Conservation (phyloP, 1,140 invertebrate species). For the Drosophila eugracilis region DNA sequence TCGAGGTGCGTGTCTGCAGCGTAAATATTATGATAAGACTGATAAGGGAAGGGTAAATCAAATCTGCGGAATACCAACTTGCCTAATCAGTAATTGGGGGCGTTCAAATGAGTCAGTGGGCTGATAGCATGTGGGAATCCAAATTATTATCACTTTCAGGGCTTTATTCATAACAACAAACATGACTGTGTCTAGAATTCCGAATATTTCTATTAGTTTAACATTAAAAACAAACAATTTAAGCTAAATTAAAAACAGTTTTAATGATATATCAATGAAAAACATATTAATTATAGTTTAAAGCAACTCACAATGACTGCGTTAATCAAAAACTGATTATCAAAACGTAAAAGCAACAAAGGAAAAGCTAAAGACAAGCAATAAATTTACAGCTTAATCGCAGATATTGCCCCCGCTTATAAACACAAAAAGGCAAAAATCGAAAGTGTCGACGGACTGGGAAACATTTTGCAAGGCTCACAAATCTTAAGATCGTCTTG, state of each 20-base stretch:
- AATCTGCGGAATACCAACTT: conserved; percentile 31
- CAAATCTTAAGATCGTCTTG: conserved; percentile 17
- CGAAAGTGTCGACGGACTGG: conserved; percentile 38
- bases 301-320: neutral
- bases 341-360: conserved; percentile 7
- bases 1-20: conserved; percentile 33
- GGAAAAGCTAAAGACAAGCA: neutral
- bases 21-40: conserved; percentile 42
- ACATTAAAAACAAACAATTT: neutral
- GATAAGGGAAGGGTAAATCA: conserved; percentile 27
- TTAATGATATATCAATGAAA: neutral
- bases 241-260: neutral
- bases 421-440: conserved; percentile 32
- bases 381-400: conserved; percentile 26
- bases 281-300: neutral
- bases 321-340: conserved; percentile 1
- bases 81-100: conserved; percentile 43
- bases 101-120: conserved; percentile 36
- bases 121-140: conserved; percentile 30
- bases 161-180: conserved; percentile 1
- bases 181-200: no score
- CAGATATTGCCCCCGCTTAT: conserved; percentile 2
- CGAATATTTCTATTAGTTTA: neutral
- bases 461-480: conserved; percentile 17
- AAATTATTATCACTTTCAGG: conserved; percentile 5